Base-by-base conservation (phyloP, 2,797 vertebrate species). In the Fratercula arctica region DNA sequence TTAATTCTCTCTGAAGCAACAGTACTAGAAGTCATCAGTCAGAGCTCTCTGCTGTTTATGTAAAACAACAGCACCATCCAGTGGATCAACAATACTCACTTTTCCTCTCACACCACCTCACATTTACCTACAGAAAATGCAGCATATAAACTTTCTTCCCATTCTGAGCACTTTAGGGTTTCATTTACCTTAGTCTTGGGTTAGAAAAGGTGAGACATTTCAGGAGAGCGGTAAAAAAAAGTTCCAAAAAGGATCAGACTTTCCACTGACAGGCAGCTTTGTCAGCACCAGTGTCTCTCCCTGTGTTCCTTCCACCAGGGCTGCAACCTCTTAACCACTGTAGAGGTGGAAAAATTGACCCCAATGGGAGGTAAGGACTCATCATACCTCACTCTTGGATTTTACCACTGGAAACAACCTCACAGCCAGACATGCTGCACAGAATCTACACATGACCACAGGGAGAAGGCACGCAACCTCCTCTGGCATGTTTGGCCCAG, bases 31-130 rank as follows among this genome's bases (percentile, higher is more conserved):
- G 39, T 1, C 48, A 13, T 53, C 33, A 6, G 12, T 0, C 1
- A 1, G 41, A 64, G 57, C 73, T 23, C 25, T 26, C 21, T 21
- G 79, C 77, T 54, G 9, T 10, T 33, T 50, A 54, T 7, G 11
- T 28, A 50, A 46, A 77, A 24, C 92, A 89, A 43, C 89, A 97
- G 94, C 95, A 93, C 97, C 97, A 93, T 72, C 97, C 95, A 94
- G 96, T 10, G 97, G 96, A 41, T 3, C 43, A 18, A 37, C 4
- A 6, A 19, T 3, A 66, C 63, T 24, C 0, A 13, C 41, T 41
- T 33, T 3, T 63, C 51, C 54, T 33, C 35, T 69, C 20, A 61
- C 63, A 48, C 3, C 82, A 31, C 19, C 19, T 31, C 33, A 3
- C 1, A 0, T 16, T 46, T 25, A 37, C 31, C 41, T 23, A 28